Percentiles rank a stretch among this genome's conserved stretches.
Evolutionary conservation across 1,140 invertebrate species (phyloP).

Genomic region (Palaemon carinicauda): DNA sequence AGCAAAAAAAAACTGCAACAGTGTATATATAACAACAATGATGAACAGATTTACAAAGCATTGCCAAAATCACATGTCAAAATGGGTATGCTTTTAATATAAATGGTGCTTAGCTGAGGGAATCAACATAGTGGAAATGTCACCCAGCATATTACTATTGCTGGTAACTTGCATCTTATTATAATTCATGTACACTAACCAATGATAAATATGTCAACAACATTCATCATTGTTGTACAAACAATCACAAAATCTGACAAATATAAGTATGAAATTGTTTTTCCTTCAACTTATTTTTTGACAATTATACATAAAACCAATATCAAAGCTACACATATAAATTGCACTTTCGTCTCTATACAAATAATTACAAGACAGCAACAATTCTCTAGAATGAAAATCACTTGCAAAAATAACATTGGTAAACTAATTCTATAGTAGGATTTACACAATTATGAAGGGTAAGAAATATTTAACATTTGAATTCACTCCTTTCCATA

Average conservation of each 20-base stretch:
- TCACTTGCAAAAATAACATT: no score
- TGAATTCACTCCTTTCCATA: no score
- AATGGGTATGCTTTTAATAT: neutral
- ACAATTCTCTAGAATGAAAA: no score
- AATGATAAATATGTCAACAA: neutral
- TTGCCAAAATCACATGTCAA: neutral
- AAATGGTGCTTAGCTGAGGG: no score
- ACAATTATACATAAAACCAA: neutral
- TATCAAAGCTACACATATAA: neutral
- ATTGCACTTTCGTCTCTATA: neutral
- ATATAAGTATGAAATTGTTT: no score
- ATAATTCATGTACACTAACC: neutral
- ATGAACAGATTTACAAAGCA: neutral
- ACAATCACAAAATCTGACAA: neutral
- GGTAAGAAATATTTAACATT: no score
- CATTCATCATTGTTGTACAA: neutral
- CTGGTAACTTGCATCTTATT: no score
- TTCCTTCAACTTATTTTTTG: neutral
- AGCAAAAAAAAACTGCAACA: neutral
- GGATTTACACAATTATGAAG: no score
- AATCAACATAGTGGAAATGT: no score
- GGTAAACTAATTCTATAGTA: no score
- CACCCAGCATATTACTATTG: neutral
- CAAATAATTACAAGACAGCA: no score
- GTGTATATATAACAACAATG: conserved; percentile 5